Evolutionary conservation across 2,888 invertebrate species (phyloP).

Genomic region (Drosophila yooni): DNA sequence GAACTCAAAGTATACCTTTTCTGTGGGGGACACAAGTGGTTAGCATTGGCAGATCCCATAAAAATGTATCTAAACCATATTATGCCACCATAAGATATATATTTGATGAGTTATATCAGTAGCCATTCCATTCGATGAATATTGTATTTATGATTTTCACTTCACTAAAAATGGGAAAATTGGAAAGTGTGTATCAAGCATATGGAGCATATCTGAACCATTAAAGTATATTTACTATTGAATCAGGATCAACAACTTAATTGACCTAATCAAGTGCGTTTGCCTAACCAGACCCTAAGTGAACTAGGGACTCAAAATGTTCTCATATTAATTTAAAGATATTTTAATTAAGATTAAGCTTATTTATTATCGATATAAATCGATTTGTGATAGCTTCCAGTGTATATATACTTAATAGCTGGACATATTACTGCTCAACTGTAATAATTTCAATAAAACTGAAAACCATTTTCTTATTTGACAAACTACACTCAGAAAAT

Average conservation of each 20-base stretch:
- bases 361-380: background rate
- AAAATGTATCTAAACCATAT: too few relatives aligned
- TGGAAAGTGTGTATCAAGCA: background rate
- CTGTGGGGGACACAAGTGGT: too few relatives aligned
- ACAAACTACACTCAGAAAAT: background rate
- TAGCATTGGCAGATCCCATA: background rate
- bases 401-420: background rate
- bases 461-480: rapidly evolving
- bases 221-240: background rate
- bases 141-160: background rate
- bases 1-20: background rate
- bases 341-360: too few relatives aligned
- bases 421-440: background rate
- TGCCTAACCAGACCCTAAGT: too few relatives aligned
- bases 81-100: too few relatives aligned
- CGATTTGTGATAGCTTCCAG: background rate
- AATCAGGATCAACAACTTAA: rapidly evolving
- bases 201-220: too few relatives aligned
- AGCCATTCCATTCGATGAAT: background rate
- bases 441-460: background rate
- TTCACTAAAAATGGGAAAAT: background rate
- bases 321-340: too few relatives aligned
- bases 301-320: background rate
- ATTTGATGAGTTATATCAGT: too few relatives aligned
- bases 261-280: background rate